Conservation (phyloP, 2,797 vertebrate genomes). For the Enteromius viviparus region DNA sequence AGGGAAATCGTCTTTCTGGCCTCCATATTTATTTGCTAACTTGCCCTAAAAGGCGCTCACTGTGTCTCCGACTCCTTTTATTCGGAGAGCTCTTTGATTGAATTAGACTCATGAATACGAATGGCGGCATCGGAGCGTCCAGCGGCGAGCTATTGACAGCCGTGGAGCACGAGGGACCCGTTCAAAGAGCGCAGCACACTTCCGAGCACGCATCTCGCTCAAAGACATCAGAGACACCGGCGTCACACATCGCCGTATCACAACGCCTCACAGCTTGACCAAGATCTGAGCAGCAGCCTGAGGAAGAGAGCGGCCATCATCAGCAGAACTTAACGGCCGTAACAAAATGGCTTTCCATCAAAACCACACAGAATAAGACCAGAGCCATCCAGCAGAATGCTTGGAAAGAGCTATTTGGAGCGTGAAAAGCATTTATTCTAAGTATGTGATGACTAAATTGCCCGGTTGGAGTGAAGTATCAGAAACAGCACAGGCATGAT, state of each 20-base stretch:
- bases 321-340: neutral
- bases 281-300: slow-evolving; percentile 38
- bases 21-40: slow-evolving; percentile 19
- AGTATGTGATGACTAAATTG: slow-evolving; percentile 3
- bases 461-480: slow-evolving; percentile 26
- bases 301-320: slow-evolving; percentile 1
- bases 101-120: slow-evolving; percentile 79
- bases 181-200: slow-evolving; percentile 23
- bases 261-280: slow-evolving; percentile 26
- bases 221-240: slow-evolving; percentile 31
- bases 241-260: slow-evolving; percentile 22
- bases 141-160: slow-evolving; percentile 54
- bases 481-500: neutral
- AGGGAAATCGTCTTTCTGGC: slow-evolving; percentile 20
- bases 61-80: slow-evolving; percentile 24
- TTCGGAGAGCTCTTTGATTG: slow-evolving; percentile 63
- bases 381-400: neutral
- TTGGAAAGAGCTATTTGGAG: slow-evolving; percentile 8
- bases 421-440: slow-evolving; percentile 27
- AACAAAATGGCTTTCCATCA: neutral
- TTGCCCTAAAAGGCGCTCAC: slow-evolving; percentile 20
- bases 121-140: slow-evolving; percentile 55
- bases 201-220: neutral
- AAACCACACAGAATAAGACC: neutral
- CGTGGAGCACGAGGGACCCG: slow-evolving; percentile 9